These are phyloP conservation scores for Psephotus haematonotus DNA, from an alignment of 2,113 vertebrate species.

Conservation along the genomic window DNA sequence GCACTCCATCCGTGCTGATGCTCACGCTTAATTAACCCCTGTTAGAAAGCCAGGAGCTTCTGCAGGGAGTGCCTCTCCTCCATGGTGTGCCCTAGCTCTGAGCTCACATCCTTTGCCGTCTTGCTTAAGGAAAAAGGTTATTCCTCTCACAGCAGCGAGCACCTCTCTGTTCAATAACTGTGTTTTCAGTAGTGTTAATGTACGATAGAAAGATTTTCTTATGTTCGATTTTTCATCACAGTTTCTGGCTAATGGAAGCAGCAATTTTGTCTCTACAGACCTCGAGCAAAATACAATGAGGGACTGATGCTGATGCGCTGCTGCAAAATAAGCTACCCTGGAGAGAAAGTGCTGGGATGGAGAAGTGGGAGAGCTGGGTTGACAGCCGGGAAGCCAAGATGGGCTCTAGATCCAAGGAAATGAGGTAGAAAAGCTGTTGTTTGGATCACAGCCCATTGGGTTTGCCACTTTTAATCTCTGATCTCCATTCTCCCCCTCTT, in stretches of 20 bases:
- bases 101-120: background rate
- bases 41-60: background rate
- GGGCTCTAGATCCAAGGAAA: background rate
- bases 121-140: background rate
- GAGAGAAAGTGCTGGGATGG: background rate
- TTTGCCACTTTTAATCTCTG: slow-evolving; percentile 12
- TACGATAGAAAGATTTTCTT: background rate
- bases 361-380: background rate
- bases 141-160: background rate
- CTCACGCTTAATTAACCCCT: background rate
- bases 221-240: background rate
- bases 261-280: background rate
- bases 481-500: background rate
- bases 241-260: background rate
- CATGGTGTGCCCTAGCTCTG: background rate
- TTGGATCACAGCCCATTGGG: background rate
- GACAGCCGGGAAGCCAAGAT: background rate
- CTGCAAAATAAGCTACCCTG: background rate
- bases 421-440: background rate
- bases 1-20: background rate
- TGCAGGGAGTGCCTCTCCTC: background rate
- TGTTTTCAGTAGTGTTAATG: background rate
- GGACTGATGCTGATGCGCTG: background rate
- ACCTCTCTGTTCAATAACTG: background rate
- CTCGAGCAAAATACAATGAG: background rate